Conservation (phyloP, 2,797 vertebrate genomes). For the Urophycis tenuis region DNA sequence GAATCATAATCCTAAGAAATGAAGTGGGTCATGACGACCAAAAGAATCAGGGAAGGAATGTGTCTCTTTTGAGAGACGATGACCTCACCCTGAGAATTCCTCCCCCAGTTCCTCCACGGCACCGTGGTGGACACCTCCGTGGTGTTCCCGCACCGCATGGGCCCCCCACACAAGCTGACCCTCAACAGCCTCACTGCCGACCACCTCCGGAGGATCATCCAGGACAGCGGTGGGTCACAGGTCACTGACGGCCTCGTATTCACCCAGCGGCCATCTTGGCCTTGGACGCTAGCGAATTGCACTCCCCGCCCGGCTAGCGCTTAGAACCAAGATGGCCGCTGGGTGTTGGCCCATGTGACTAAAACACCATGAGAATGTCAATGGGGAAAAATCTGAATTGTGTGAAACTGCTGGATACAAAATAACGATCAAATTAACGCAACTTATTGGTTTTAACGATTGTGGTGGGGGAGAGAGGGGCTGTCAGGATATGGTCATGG, state of each 20-base stretch:
- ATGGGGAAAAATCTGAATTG: not conserved
- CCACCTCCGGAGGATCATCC: conserved; percentile 72
- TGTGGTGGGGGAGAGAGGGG: not conserved
- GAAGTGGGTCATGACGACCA: not conserved
- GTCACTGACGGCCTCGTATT: not conserved
- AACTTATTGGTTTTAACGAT: not conserved
- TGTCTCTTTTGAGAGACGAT: not conserved
- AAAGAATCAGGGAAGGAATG: not conserved
- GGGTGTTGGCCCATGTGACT: not conserved
- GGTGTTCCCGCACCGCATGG: conserved; percentile 75
- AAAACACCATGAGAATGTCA: too few relatives aligned
- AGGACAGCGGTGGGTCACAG: conserved; percentile 73
- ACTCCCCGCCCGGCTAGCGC: not conserved
- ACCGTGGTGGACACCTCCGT: conserved; percentile 72
- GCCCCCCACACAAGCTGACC: conserved; percentile 72
- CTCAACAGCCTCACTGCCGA: conserved; percentile 72
- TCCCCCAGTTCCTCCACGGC: conserved; percentile 70
- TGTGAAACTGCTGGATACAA: not conserved
- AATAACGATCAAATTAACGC: not conserved
- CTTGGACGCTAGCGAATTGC: not conserved
- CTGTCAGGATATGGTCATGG: not conserved
- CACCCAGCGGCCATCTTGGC: not conserved
- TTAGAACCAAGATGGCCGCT: not conserved
- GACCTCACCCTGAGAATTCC: not conserved
- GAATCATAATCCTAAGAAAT: not conserved